A percentile compares a stretch with the other conserved stretches of the same genome.
phyloP scores from a whole-genome alignment of 2,113 vertebrate genomes.

The Sphaerodactylus townsendi region DNA sequence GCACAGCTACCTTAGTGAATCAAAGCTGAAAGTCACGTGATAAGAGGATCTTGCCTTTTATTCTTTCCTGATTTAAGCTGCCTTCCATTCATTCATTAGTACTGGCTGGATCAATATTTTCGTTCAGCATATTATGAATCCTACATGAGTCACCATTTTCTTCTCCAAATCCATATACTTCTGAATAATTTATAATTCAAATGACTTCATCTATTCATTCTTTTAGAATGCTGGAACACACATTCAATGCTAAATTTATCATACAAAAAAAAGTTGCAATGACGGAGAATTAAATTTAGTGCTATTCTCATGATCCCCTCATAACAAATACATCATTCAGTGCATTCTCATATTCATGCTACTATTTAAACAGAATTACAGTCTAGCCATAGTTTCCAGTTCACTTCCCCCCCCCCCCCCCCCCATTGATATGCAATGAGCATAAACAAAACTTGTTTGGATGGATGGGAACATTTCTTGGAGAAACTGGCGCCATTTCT shows the following conservation, averaged over 20 bases:
- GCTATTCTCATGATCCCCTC: not conserved
- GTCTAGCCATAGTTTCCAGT: not conserved
- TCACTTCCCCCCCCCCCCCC: no score
- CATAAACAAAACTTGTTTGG: no score
- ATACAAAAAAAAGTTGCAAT: not conserved
- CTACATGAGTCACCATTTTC: no score
- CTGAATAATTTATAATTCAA: not conserved
- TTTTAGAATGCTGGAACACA: not conserved
- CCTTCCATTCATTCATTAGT: no score
- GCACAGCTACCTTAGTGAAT: no score
- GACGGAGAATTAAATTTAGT: not conserved
- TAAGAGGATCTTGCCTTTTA: no score
- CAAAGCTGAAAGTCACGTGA: no score
- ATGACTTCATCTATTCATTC: not conserved
- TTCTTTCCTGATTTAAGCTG: no score
- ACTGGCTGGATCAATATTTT: no score
- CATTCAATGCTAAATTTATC: not conserved
- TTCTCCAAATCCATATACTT: not conserved
- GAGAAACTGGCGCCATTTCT: not conserved
- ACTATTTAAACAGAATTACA: not conserved
- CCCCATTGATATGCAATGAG: no score
- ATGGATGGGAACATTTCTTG: no score
- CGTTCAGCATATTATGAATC: no score
- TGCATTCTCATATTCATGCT: not conserved
- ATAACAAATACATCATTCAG: not conserved